Base-by-base conservation (phyloP, 2,888 invertebrate genomes). In the Folsomia candida region DNA sequence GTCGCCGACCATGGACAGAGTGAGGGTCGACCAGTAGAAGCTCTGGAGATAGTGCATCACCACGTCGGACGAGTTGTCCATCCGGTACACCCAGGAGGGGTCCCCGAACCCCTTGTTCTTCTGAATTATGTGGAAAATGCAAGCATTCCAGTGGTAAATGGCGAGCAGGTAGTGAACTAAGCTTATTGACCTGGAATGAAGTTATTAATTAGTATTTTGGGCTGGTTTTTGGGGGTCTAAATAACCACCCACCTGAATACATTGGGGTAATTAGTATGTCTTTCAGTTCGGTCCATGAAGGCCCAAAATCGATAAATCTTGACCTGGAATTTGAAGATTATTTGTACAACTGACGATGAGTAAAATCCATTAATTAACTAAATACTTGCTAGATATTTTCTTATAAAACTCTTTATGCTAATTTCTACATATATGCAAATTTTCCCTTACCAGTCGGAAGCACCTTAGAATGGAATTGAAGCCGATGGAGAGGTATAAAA, bases 71-170 rank as follows among this genome's bases (percentile, higher is more conserved):
- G 92, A 92, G 82, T 65, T 66, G 63, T 70, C 70, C 27, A 72
- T 72, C 20, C 20, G 6, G 84, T 91, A 91, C 85, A 93, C 93
- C 93, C 93, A 93, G 85, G 93, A 92, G 85, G 91, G 91, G 85
- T 92, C 92, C 82, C 94, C 94, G 85, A 94, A 94, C 81, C 93
- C 94, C 86, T 93, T 91, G 87, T 94, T 94, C 87, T 94, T 93
- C 88, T 93, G 91, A 84, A 96, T 93, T 84, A 97, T 91, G 88
- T 96, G 94, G 87, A 95, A 97, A 85, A 98, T 88, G 87, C 97
- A 98, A 83, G 97, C 97, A 86, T 98, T 98, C 97, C 97, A 98
- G 88, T 98, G 98, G 87, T 97, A 97, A 85, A 97, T 94, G 86
- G 96, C 96, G 86, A 97, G 87, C 83, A 97, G 89, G 87, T 96